A percentile compares a stretch with the other conserved stretches of the same genome.
These are phyloP conservation scores for Ceratosolen fusciceps DNA, from an alignment of 1,140 invertebrate genomes.

Conservation along the genomic window DNA sequence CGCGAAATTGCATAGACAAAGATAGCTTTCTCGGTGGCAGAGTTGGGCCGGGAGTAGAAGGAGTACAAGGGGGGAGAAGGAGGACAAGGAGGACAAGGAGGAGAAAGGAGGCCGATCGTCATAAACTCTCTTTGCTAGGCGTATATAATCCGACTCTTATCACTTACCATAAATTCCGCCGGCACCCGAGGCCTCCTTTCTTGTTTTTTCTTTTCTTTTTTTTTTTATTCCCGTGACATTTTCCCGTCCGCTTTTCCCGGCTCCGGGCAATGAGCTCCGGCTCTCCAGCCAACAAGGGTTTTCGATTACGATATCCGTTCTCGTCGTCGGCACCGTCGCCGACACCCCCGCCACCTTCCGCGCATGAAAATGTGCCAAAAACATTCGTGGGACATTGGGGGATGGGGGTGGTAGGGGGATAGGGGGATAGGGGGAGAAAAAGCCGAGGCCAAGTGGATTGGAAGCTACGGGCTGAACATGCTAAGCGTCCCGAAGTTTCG, in stretches of 20 bases:
- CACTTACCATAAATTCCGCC: constrained; percentile 20
- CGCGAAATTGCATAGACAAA: neutral
- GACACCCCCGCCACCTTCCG: too few species aligned
- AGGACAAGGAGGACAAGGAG: too few species aligned
- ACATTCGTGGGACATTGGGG: neutral
- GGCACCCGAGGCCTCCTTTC: neutral
- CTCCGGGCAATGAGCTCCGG: neutral
- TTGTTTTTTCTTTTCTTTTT: too few species aligned
- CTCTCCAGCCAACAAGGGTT: neutral
- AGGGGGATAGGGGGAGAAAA: neutral
- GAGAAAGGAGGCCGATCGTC: neutral
- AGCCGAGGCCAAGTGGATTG: constrained; percentile 10
- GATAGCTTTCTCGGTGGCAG: neutral
- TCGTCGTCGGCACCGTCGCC: too few species aligned
- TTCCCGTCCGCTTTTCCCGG: neutral
- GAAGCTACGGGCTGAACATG: constrained; percentile 2
- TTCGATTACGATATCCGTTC: constrained; percentile 18
- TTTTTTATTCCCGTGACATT: too few species aligned
- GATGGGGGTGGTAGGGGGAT: neutral
- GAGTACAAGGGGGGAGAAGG: too few species aligned
- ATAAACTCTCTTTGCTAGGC: neutral
- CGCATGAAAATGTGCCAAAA: constrained; percentile 17
- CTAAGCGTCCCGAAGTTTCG: constrained; percentile 17
- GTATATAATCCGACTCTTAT: constrained; percentile 4
- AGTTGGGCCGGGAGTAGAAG: too few species aligned